Conservation (phyloP, 2,113 vertebrate genomes). For the Myrmophylax atrothorax region DNA sequence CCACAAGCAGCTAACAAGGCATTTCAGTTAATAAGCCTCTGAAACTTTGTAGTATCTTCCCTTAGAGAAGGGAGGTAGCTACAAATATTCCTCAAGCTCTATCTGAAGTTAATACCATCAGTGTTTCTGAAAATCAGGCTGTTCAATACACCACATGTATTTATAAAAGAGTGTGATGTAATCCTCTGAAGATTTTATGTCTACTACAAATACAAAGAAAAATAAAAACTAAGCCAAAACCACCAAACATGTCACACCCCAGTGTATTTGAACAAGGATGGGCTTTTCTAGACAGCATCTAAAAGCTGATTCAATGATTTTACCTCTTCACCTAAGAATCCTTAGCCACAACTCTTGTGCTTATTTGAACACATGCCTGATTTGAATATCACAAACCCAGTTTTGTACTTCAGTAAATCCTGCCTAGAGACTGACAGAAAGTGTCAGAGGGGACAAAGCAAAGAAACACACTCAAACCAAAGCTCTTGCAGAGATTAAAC, state of each 20-base stretch:
- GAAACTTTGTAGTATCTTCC: neutral
- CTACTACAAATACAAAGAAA: constrained; percentile 3
- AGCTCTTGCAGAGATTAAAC: neutral
- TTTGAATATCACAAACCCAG: neutral
- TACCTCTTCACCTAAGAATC: neutral
- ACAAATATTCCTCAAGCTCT: neutral
- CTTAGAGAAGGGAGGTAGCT: neutral
- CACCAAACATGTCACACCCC: neutral
- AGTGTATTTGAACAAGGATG: neutral
- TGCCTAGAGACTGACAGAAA: neutral
- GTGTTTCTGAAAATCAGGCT: neutral
- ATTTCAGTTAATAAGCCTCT: constrained; percentile 16
- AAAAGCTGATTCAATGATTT: neutral
- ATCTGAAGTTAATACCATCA: neutral
- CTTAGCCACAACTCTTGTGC: neutral
- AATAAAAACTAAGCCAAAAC: neutral
- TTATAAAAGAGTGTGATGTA: neutral
- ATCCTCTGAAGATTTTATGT: neutral
- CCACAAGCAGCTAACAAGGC: constrained; percentile 29
- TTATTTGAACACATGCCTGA: neutral
- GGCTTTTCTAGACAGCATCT: constrained; percentile 14
- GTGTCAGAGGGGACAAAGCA: neutral
- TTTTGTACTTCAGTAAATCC: neutral
- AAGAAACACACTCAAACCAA: neutral
- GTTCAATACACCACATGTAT: neutral